Evolutionary conservation across 2,113 vertebrate genomes (phyloP), one percentile per base, ranked within the genome.

Genomic region (Zosterops borbonicus): DNA sequence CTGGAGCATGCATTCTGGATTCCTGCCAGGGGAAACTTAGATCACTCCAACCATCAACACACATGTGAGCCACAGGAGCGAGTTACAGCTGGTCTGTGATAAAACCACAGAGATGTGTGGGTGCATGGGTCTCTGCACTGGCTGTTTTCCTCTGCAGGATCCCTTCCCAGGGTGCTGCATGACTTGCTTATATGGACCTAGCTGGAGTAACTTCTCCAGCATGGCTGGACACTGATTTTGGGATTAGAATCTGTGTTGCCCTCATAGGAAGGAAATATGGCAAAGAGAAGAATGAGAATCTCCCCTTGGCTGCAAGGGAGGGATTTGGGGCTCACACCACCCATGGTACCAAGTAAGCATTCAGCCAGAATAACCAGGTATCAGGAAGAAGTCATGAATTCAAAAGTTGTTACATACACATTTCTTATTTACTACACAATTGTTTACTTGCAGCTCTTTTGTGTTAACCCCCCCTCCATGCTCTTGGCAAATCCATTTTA

Each of bases 41-140:
- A 35, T 47, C 16, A 8, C 9, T 53, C n/a, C 63, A 33, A 18
- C 9, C 68, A 58, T 20, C 3, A 15, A 3, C 0, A 2, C 0
- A 0, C 9, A 0, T n/a, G 60, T 1, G 3, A 47, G 56, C 12
- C 37, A n/a, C 24, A 13, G 86, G 58, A n/a, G 23, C 0, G 0
- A 41, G 16, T 29, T 12, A 47, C 49, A 53, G 63, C 71, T 65
- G 53, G 11, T 24, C 41, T 39, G 47, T 23, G 71, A 56, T 9
- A 49, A 92, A 90, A 44, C 14, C 59, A 17, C 63, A 53, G 55
- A 4, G 9, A 23, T 3, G 14, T 17, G 56, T 19, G 44, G 31
- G 37, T 31, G 19, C 37, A 8, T 1, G n/a, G 27, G 4, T 15
- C 53, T 69, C 87, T 83, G 59, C 25, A 3, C 31, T 4, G 35